phyloP scores from a whole-genome alignment of 2,888 invertebrate species.

The Aspidiotus rigidus region DNA sequence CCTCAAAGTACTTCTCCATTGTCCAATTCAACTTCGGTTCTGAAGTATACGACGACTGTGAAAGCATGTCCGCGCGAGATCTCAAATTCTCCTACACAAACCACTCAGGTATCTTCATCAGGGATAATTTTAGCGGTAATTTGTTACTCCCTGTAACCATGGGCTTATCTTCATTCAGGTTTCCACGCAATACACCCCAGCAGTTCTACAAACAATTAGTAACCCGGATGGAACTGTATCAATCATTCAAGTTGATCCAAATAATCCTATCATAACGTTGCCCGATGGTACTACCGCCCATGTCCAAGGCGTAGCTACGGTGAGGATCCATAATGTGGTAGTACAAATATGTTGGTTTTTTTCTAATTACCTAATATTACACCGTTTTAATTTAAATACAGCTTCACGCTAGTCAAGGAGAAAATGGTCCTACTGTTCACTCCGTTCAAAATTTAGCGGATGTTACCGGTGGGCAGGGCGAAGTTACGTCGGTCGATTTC shows the following conservation, averaged over 20 bases:
- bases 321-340: conserved; percentile 39
- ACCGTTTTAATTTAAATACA: conserved; percentile 37
- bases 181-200: conserved; percentile 45
- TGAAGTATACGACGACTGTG: conserved; percentile 22
- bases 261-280: conserved; percentile 85
- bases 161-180: conserved; percentile 3
- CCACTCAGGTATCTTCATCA: neutral
- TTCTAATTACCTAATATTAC: conserved; percentile 10
- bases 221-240: conserved; percentile 95
- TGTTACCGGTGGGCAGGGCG: conserved; percentile 45
- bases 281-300: conserved; percentile 94
- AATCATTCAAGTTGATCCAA: conserved; percentile 89
- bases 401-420: conserved; percentile 47
- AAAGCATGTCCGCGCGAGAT: conserved; percentile 19
- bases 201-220: conserved; percentile 88
- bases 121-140: neutral
- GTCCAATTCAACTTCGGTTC: conserved; percentile 24
- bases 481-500: conserved; percentile 70
- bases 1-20: conserved; percentile 20
- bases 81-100: conserved; percentile 16
- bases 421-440: conserved; percentile 42
- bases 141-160: no score
- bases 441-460: conserved; percentile 63
- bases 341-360: conserved; percentile 12
- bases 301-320: conserved; percentile 68